Evolutionary conservation across 2,888 invertebrate genomes (phyloP), one percentile per base, ranked within the genome.

Genomic region (Pimpla rufipes): DNA sequence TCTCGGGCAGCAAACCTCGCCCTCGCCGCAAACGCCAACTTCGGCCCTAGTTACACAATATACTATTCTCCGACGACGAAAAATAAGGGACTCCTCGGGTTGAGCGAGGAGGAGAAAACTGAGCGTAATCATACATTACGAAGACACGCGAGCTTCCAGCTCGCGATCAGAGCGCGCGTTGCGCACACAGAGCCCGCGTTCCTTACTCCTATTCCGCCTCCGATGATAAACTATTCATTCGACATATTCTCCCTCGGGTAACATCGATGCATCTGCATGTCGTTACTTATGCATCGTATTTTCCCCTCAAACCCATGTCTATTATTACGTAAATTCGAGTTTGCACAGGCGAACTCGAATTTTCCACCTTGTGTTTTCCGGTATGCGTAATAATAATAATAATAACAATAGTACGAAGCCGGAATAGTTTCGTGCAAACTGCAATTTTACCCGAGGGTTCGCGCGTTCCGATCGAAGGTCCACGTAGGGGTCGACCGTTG

Each of bases 141-240:
- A n/a, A 50, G n/a, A 50, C 8, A 16, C 50, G 16, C 50, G 50
- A 18, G 37, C 16, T 37, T 40, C 5, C 16, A 37, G 62, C 37
- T 37, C 10, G 62, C 37, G 62, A 37, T 62, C 35, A 59, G n/a
- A 13, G 8, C 62, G 40, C 10, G 1, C 16, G 37, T 10, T 29
- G 29, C 29, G 29, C n/a, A n/a, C n/a, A n/a, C 35, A 59, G n/a
- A 13, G 8, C 62, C 16, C 10, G 1, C 16, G 37, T 10, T 29
- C 29, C 29, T 29, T 29, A 3, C 29, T 29, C 5, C 29, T 29
- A 16, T 13, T 2, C 57, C 13, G 5, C 29, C 13, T 57, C 62
- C 1, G 7, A 16, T 1, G n/a, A 62, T 62, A 40, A 37, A n/a
- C 37, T 62, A 62, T 62, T 62, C 40, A 62, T 40, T 62, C 62